Evolutionary conservation across 2,888 invertebrate genomes (phyloP).

Genomic region (Clistopyga incitator): DNA sequence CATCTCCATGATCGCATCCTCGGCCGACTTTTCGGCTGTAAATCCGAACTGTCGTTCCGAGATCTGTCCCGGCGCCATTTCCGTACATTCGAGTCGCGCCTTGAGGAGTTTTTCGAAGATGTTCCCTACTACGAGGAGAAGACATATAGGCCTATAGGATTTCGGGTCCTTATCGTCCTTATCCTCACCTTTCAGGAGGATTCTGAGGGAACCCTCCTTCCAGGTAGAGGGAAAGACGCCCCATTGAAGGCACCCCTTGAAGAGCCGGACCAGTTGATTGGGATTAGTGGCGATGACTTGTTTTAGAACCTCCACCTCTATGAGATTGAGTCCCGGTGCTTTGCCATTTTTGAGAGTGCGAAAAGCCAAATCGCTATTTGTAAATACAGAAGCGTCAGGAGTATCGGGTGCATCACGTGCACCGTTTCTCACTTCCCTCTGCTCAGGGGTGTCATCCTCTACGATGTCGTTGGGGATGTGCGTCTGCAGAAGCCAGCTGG

Average conservation of each 20-base stretch:
- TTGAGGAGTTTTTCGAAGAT: conserved; percentile 61
- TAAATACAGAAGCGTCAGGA: conserved; percentile 41
- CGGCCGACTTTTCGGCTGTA: conserved; percentile 43
- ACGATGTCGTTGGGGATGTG: conserved; percentile 64
- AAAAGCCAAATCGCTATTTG: conserved; percentile 32
- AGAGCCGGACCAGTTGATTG: conserved; percentile 41
- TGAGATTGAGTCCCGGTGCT: conserved; percentile 63
- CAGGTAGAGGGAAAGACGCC: conserved; percentile 67
- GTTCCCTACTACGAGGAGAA: conserved; percentile 57
- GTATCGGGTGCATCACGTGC: conserved; percentile 20
- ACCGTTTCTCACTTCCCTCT: conserved; percentile 46
- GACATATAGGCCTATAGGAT: conserved; percentile 58
- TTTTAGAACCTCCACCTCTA: conserved; percentile 65
- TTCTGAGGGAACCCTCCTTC: conserved; percentile 62
- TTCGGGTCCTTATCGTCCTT: conserved; percentile 55
- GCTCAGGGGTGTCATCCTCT: conserved; percentile 23
- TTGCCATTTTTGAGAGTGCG: conserved; percentile 50
- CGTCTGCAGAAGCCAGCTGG: conserved; percentile 45
- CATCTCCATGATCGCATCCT: conserved; percentile 54
- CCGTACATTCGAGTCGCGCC: background rate
- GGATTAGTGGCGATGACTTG: conserved; percentile 11
- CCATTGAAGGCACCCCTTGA: conserved; percentile 63
- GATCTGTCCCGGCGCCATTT: background rate
- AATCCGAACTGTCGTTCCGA: conserved; percentile 62
- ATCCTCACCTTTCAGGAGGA: conserved; percentile 53